Evolutionary conservation across 2,888 invertebrate genomes (phyloP), one percentile per base, ranked within the genome.

Genomic region (Sycophila texana): DNA sequence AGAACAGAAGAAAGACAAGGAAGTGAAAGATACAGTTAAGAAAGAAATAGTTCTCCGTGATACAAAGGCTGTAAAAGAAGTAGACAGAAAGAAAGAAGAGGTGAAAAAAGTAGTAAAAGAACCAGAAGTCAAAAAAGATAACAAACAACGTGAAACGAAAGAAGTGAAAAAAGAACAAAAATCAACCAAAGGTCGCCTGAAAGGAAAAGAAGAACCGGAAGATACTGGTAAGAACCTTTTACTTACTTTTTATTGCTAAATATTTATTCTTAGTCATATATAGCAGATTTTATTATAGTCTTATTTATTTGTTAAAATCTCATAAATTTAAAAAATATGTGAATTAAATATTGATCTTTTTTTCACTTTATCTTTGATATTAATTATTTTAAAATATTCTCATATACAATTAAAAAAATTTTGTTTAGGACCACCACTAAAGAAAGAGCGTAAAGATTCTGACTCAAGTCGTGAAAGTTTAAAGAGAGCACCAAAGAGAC

Each of bases 371-470:
- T 39, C 39, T 70, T 68, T 14, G 30, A 26, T 61, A 60, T 72
- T 77, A 10, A 20, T 71, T 39, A 51, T 22, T 57, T 26, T 4
- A 39, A 39, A 10, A 10, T 39, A 39, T 63, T 22, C 57, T 20
- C 53, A 53, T 75, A 66, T 47, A 47, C 53, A 72, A 60, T 26
- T 58, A 51, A 60, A n/a, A 51, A 60, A n/a, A 65, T 72, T 22
- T 61, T 79, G 39, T 73, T 51, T 26, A 85, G 84, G 82, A 16
- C 82, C 84, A 68, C 83, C 84, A 22, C 82, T 85, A 1, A 90
- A 90, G 71, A 90, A 90, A 77, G 90, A 90, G 77, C 87, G 90
- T 1, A 90, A 89, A 61, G 90, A 90, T 81, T 89, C 88, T 0
- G 90, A 89, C 58, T 85, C 88, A 3, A 88, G 86, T 73, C 86